Evolutionary conservation across 1,140 invertebrate genomes (phyloP).

Genomic region (Drosophila obscura): DNA sequence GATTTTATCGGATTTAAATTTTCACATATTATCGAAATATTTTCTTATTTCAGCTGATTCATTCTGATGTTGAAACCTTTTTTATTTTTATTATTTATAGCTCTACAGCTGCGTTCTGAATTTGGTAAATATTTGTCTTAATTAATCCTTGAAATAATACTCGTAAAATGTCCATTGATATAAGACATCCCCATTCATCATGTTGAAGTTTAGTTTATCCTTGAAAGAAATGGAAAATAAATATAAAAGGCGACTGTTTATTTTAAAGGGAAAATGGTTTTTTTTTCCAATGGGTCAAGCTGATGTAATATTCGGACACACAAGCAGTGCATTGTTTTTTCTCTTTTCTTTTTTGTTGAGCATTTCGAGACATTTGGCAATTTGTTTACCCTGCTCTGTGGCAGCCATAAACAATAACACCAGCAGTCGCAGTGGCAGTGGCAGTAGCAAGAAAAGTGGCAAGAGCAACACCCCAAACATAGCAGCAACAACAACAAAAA

Average conservation of each 20-base stretch:
- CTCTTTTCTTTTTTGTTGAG: constrained; percentile 14
- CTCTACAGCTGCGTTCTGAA: no score
- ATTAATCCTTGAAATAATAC: no score
- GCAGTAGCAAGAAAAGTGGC: constrained; percentile 17
- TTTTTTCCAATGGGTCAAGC: constrained; percentile 23
- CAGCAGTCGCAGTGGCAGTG: constrained; percentile 15
- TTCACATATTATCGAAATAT: no score
- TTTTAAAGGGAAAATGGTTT: constrained; percentile 29
- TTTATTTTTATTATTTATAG: no score
- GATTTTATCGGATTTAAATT: no score
- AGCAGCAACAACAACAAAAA: constrained; percentile 40
- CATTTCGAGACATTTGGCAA: constrained; percentile 56
- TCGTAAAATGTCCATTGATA: no score
- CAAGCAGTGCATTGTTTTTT: constrained; percentile 59
- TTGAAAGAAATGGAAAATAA: constrained; percentile 13
- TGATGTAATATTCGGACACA: constrained; percentile 59
- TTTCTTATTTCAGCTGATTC: no score
- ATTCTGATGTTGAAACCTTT: no score
- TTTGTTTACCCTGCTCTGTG: constrained; percentile 61
- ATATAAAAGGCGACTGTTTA: constrained; percentile 7
- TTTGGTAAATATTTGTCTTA: no score
- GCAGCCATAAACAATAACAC: constrained; percentile 57
- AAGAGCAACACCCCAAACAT: constrained; percentile 39
- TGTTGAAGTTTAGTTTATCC: no score
- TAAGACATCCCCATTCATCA: no score